Conservation (phyloP, 2,888 invertebrate genomes). For the Scrobipalpa atriplicella region DNA sequence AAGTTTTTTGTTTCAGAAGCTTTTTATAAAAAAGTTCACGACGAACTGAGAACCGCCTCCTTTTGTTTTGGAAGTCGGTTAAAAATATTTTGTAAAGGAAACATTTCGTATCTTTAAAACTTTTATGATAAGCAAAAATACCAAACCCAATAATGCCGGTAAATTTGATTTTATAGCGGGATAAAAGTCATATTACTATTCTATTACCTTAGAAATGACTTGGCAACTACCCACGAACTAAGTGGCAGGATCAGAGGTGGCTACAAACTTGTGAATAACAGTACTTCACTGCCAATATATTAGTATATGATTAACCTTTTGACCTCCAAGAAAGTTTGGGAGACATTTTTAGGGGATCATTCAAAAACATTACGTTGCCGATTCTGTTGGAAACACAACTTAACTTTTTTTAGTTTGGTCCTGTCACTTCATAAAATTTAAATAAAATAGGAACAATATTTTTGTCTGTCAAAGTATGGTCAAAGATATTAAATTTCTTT, state of each 20-base stretch:
- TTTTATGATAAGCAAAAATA: background rate
- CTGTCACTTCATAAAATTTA: no score
- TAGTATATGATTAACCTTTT: slow-evolving; percentile 11
- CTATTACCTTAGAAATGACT: background rate
- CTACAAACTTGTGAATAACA: slow-evolving; percentile 11
- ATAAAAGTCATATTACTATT: background rate
- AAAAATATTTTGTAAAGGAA: background rate
- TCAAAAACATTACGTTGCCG: no score
- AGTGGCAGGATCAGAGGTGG: slow-evolving; percentile 2
- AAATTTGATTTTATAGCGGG: background rate
- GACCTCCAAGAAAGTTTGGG: slow-evolving; percentile 14
- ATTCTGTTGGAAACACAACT: no score
- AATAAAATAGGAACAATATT: no score
- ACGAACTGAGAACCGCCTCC: no score
- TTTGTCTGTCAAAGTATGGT: no score
- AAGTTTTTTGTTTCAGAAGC: no score
- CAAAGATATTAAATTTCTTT: no score
- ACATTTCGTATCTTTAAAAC: no score
- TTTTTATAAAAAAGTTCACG: no score
- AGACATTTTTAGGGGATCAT: background rate
- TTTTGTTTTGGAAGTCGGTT: background rate
- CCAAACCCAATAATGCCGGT: background rate
- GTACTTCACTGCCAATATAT: slow-evolving; percentile 6
- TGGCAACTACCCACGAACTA: background rate
- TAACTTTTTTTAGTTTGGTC: no score